Evolutionary conservation across 2,797 vertebrate genomes (phyloP).

Genomic region (Peromyscus eremicus): DNA sequence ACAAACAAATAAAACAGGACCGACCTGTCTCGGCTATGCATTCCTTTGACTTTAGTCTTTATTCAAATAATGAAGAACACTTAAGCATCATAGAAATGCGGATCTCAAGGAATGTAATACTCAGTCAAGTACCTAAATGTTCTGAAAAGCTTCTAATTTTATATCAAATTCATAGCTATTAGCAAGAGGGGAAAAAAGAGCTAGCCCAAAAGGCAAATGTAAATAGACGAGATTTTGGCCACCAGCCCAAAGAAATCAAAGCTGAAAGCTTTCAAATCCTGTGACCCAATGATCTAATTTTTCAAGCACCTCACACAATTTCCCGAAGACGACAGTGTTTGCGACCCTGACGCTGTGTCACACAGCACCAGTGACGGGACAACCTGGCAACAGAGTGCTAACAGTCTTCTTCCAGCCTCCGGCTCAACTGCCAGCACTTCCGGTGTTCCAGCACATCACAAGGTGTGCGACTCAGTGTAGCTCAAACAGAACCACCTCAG

Average conservation of each 20-base stretch:
- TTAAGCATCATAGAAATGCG: neutral
- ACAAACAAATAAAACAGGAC: neutral
- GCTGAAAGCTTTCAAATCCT: constrained; percentile 55
- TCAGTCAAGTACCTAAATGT: neutral
- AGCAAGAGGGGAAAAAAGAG: neutral
- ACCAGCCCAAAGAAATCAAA: constrained; percentile 41
- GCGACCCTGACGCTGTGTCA: neutral
- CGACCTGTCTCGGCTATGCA: neutral
- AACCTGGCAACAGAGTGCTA: neutral
- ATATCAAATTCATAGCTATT: neutral
- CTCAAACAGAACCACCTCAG: constrained; percentile 34
- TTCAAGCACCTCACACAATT: constrained; percentile 51
- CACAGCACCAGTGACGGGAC: neutral
- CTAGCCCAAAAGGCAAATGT: neutral
- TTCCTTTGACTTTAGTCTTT: constrained; percentile 46
- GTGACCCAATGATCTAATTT: constrained; percentile 45
- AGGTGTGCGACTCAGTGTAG: neutral
- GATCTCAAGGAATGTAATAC: neutral
- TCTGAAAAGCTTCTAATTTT: constrained; percentile 53
- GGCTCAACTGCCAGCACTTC: neutral
- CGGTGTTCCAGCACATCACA: neutral
- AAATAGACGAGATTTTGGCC: constrained; percentile 34
- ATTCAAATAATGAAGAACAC: constrained; percentile 6
- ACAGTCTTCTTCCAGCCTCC: neutral
- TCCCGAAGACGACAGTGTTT: constrained; percentile 18